Conservation (phyloP, 30 jellyfish, hydroid and myxozoan genomes). For the Turritopsis dohrnii region DNA sequence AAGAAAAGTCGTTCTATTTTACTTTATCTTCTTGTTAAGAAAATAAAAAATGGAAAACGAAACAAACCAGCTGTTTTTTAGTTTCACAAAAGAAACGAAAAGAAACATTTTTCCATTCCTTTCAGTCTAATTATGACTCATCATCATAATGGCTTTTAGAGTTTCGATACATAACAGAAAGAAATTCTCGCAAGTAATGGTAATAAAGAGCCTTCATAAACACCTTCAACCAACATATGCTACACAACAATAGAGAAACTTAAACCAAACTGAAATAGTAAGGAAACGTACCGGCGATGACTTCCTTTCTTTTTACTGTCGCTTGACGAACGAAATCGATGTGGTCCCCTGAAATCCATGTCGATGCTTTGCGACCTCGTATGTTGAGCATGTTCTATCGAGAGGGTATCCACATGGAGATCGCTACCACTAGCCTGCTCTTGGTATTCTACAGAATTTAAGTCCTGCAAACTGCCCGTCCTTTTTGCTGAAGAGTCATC, state of each 20-base stretch:
- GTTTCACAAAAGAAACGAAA: background rate
- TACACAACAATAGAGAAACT: too few species aligned
- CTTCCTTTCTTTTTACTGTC: constrained; percentile 28
- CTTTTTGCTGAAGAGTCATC: constrained; percentile 42
- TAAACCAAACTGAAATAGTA: background rate
- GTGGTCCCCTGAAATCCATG: constrained; percentile 49
- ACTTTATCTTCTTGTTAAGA: constrained; percentile 20
- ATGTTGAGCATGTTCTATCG: constrained; percentile 24
- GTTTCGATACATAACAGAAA: too few species aligned
- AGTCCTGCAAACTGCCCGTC: constrained; percentile 44
- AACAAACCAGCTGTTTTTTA: background rate
- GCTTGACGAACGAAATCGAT: constrained; percentile 56
- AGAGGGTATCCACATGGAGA: constrained; percentile 2
- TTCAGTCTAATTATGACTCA: background rate
- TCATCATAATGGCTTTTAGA: background rate
- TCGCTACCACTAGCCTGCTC: background rate
- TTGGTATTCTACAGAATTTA: background rate
- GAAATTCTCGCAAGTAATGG: too few species aligned
- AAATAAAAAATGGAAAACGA: background rate
- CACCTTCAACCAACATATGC: too few species aligned
- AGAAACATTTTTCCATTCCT: background rate
- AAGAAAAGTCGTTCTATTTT: background rate
- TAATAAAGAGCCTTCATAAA: too few species aligned
- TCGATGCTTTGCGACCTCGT: constrained; percentile 74
- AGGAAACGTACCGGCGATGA: background rate